A percentile compares a stretch with the other conserved stretches of the same genome.
phyloP scores from a whole-genome alignment of 2,888 invertebrate genomes.

The Chrysina gloriosa region DNA sequence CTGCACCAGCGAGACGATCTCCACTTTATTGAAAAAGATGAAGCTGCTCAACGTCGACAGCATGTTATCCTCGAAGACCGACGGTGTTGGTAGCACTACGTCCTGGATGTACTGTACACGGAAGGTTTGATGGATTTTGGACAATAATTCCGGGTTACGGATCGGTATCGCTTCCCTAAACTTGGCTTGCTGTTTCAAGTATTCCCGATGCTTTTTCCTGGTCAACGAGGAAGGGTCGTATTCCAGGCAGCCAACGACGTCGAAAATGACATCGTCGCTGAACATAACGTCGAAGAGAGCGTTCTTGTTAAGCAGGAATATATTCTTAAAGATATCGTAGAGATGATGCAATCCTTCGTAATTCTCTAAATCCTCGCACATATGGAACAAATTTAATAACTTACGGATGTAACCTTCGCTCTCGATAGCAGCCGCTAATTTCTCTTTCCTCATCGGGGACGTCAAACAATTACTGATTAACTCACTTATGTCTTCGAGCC shows the following conservation, averaged over 20 bases:
- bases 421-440: conserved; percentile 92
- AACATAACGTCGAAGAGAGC: conserved; percentile 98
- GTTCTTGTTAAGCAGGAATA: conserved; percentile 98
- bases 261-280: conserved; percentile 95
- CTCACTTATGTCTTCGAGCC: conserved; percentile 95
- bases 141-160: conserved; percentile 91
- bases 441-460: conserved; percentile 92
- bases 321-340: conserved; percentile 98
- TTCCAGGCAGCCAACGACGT: conserved; percentile 98
- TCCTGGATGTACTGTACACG: conserved; percentile 99
- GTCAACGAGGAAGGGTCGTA: conserved; percentile 91
- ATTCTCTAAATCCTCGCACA: conserved; percentile 97
- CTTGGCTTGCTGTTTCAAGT: conserved; percentile 90
- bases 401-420: conserved; percentile 96
- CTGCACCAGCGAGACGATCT: conserved; percentile 97
- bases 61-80: conserved; percentile 99
- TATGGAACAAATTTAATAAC: conserved; percentile 93
- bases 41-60: conserved; percentile 97
- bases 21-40: conserved; percentile 99
- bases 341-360: conserved; percentile 94
- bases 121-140: conserved; percentile 99
- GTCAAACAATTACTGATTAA: conserved; percentile 88
- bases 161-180: conserved; percentile 96
- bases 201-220: conserved; percentile 95
- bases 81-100: conserved; percentile 98